These are phyloP conservation scores for Dicyrtoma fusca DNA, from an alignment of 2,888 invertebrate genomes.

Conservation along the genomic window DNA sequence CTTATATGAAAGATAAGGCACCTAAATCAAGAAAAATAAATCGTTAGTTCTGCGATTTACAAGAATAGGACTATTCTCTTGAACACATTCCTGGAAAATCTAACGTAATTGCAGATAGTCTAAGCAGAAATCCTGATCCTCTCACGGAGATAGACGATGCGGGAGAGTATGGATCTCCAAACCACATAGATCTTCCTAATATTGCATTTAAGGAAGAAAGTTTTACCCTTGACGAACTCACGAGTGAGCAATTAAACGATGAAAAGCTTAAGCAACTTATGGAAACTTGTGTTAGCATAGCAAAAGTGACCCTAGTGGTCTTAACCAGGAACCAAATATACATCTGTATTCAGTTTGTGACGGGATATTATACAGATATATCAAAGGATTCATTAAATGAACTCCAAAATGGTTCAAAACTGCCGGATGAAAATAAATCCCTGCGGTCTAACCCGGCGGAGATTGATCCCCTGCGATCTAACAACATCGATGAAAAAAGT, in stretches of 20 bases:
- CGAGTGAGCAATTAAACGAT: background rate
- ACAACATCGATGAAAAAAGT: background rate
- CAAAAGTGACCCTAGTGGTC: background rate
- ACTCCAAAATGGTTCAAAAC: background rate
- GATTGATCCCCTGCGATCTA: background rate
- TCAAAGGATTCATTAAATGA: conserved; percentile 7
- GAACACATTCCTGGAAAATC: conserved; percentile 5
- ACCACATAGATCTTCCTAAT: background rate
- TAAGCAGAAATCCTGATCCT: background rate
- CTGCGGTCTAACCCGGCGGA: background rate
- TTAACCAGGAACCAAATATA: background rate
- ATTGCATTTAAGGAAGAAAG: background rate
- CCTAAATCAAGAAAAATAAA: background rate
- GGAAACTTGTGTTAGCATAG: background rate
- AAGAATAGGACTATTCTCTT: background rate
- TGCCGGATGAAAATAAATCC: background rate
- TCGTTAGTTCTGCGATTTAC: background rate
- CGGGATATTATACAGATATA: background rate
- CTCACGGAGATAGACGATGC: background rate
- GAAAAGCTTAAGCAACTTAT: background rate
- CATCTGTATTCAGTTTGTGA: background rate
- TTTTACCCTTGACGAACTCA: background rate
- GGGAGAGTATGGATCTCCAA: background rate
- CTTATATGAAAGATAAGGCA: background rate
- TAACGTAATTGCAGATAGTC: background rate